Base-by-base conservation (phyloP, 2,113 vertebrate genomes). In the Chaetodon auriga region DNA sequence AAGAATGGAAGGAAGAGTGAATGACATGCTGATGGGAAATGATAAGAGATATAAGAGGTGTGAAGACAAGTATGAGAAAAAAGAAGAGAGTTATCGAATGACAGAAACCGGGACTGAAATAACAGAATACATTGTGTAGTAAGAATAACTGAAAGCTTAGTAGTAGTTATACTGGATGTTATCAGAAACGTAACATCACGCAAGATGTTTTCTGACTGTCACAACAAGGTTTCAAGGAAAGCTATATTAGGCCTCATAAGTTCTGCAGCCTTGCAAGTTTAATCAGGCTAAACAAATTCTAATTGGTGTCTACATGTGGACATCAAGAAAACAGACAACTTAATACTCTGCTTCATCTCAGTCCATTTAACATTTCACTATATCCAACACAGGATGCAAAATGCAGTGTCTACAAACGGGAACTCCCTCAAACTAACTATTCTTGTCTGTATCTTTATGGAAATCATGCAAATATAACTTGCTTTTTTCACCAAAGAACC, bases 11-110 rank as follows among this genome's bases (percentile, higher is more conserved):
- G 58, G 36, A 58, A 36, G 62, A 72, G 30, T 19, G 30, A 61
- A 38, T 63, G 58, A 80, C 61, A 48, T 78, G 61, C 70, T 72
- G 46, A 76, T 68, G 53, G 68, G 14, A 14, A 13, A 61, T 18
- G 41, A 78, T 58, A 11, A n/a, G 30, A 61, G 38, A 63, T 64
- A 63, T 43, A 3, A n/a, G 19, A 70, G 35, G 64, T 84, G 62
- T 62, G 58, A 75, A 58, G 15, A 55, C 18, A 61, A 16, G 18
- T 9, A 55, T 21, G 65, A 16, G 18, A 49, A 48, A 58, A 66
- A 75, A 48, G 19, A 25, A 16, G 16, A 75, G 25, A 57, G 25
- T 41, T 36, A n/a, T 19, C 0, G 6, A 51, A 35, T 36, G 14
- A 53, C 41, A 62, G 25, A 79, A 54, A 43, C 41, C 0, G 2